Conservation (phyloP, 2,113 vertebrate species). For the Thermophis baileyi region DNA sequence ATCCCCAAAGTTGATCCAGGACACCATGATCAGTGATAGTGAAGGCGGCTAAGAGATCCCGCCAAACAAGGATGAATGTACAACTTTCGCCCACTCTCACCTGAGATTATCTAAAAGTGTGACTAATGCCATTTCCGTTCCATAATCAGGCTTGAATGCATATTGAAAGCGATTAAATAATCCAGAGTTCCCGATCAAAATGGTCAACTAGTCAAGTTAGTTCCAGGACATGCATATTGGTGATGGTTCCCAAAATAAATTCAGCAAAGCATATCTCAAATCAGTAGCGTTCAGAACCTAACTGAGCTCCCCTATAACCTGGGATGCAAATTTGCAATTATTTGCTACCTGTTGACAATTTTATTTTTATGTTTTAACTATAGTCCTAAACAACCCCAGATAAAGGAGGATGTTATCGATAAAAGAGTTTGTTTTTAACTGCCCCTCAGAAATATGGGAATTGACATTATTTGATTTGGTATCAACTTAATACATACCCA, state of each 20-base stretch:
- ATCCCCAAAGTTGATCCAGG: background rate
- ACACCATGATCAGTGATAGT: background rate
- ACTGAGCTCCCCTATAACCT: background rate
- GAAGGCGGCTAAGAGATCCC: background rate
- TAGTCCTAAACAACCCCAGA: background rate
- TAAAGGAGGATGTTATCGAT: background rate
- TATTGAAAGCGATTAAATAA: background rate
- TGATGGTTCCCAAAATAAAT: background rate
- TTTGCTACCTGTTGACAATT: background rate
- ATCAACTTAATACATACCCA: conserved; percentile 37
- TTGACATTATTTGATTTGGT: background rate
- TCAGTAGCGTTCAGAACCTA: background rate
- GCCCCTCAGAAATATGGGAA: background rate
- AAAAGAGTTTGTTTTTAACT: background rate
- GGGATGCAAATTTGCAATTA: background rate
- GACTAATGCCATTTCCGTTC: background rate
- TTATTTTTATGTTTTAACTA: background rate
- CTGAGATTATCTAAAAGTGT: background rate
- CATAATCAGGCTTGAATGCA: background rate
- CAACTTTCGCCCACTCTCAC: background rate
- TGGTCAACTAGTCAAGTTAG: background rate
- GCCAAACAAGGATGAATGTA: background rate
- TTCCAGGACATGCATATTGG: background rate
- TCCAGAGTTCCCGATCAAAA: background rate
- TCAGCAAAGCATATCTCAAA: background rate